Evolutionary conservation across 2,888 invertebrate genomes (phyloP).

Genomic region (Lasioglossum vierecki): DNA sequence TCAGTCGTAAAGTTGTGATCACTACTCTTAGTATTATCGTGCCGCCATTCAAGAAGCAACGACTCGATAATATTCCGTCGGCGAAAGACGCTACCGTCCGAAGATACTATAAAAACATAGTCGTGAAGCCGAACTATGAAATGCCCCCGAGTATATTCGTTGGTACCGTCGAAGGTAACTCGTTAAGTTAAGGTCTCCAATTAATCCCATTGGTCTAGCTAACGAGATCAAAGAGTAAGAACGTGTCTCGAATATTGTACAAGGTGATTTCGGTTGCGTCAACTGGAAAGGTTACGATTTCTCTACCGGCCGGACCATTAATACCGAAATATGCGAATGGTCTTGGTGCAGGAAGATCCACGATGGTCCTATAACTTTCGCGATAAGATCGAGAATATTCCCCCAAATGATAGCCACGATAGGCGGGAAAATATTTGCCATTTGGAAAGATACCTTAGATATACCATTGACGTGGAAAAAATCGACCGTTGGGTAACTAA

Average conservation of each 20-base stretch:
- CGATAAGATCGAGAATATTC: constrained; percentile 87
- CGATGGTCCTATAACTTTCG: constrained; percentile 88
- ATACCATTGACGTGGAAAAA: constrained; percentile 89
- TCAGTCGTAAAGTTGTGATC: constrained; percentile 82
- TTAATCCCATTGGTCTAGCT: background rate
- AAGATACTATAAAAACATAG: constrained; percentile 68
- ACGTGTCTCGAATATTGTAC: background rate
- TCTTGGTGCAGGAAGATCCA: constrained; percentile 86
- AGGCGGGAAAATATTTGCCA: constrained; percentile 90
- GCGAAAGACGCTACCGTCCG: constrained; percentile 62
- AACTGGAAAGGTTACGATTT: constrained; percentile 90
- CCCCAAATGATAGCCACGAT: constrained; percentile 88
- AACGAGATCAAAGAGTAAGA: background rate
- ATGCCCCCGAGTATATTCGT: constrained; percentile 71
- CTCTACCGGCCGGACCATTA: constrained; percentile 87
- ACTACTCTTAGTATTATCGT: constrained; percentile 84
- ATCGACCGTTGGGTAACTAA: constrained; percentile 81
- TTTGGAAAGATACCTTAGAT: constrained; percentile 89
- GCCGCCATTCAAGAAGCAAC: constrained; percentile 74
- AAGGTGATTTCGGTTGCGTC: constrained; percentile 71
- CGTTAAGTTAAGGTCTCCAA: background rate
- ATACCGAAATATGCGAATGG: constrained; percentile 85
- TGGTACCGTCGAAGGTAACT: constrained; percentile 80
- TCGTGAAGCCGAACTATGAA: constrained; percentile 67
- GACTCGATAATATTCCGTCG: constrained; percentile 48